Conservation (phyloP, 2,113 vertebrate genomes). For the Psilopsiagon aymara region DNA sequence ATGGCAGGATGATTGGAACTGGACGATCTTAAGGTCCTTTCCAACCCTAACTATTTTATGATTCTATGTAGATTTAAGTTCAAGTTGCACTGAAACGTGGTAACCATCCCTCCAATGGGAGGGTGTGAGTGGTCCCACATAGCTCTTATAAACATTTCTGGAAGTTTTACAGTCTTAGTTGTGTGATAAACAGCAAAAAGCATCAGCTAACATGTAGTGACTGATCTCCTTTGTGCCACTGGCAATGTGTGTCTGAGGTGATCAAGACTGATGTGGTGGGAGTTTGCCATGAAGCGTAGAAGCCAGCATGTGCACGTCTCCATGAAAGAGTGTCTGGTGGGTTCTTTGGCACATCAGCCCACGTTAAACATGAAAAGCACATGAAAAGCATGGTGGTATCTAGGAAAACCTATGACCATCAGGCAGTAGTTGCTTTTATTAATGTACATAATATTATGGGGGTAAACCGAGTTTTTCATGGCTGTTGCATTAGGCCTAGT, state of each 20-base stretch:
- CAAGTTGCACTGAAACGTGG: neutral
- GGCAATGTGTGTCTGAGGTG: neutral
- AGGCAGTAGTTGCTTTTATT: neutral
- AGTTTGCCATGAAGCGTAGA: rapidly evolving
- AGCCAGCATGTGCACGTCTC: neutral
- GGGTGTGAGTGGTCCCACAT: neutral
- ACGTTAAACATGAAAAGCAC: rapidly evolving
- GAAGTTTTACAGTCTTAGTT: neutral
- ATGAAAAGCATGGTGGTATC: neutral
- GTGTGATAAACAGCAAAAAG: neutral
- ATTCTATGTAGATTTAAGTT: neutral
- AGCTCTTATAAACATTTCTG: neutral
- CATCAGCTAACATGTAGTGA: neutral
- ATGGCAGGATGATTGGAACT: neutral
- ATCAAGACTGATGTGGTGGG: neutral
- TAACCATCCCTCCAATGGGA: neutral
- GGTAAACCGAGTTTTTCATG: neutral
- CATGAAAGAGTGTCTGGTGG: neutral
- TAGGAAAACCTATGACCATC: rapidly evolving
- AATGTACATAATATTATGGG: rapidly evolving
- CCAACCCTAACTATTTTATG: neutral
- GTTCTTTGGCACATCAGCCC: neutral
- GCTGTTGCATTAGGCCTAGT: neutral
- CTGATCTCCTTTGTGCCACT: neutral
- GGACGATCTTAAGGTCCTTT: neutral